phyloP scores from a whole-genome alignment of 2,888 invertebrate genomes.

The Macrosiphum euphorbiae region DNA sequence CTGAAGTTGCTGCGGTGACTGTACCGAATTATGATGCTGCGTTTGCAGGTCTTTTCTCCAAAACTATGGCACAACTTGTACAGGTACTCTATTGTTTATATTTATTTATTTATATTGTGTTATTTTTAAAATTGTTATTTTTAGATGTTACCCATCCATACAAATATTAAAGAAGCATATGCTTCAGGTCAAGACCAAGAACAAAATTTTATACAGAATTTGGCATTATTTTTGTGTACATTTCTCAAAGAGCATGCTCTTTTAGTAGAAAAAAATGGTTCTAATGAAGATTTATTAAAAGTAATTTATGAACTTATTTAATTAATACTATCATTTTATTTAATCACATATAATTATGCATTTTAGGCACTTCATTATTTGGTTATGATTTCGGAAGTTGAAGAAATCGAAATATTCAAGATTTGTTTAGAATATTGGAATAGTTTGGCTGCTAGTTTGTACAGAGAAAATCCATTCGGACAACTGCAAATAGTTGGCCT shows the following conservation, averaged over 20 bases:
- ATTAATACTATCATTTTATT: not conserved
- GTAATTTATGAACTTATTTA: slow-evolving; percentile 66
- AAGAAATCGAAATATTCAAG: slow-evolving; percentile 99
- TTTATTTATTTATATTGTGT: not conserved
- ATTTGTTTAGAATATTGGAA: slow-evolving; percentile 99
- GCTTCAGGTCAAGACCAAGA: slow-evolving; percentile 94
- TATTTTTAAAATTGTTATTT: not conserved
- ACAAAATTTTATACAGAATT: slow-evolving; percentile 98
- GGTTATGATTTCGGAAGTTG: slow-evolving; percentile 95
- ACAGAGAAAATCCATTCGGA: slow-evolving; percentile 79
- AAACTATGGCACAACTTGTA: slow-evolving; percentile 93
- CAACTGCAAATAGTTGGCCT: slow-evolving; percentile 56
- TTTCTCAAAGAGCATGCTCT: slow-evolving; percentile 96
- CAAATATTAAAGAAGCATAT: slow-evolving; percentile 95
- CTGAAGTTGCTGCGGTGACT: slow-evolving; percentile 95
- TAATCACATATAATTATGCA: not conserved
- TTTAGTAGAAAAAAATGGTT: slow-evolving; percentile 85
- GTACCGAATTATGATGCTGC: slow-evolving; percentile 92
- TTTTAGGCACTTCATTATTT: slow-evolving; percentile 82
- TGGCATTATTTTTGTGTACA: slow-evolving; percentile 96
- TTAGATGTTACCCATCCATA: slow-evolving; percentile 88
- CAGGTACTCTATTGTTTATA: slow-evolving; percentile 70
- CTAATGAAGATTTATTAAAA: slow-evolving; percentile 83
- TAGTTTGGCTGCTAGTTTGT: slow-evolving; percentile 90
- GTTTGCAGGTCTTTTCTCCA: slow-evolving; percentile 89